These are phyloP conservation scores for Archocentrus centrarchus DNA, from an alignment of 2,113 vertebrate species.

Conservation along the genomic window DNA sequence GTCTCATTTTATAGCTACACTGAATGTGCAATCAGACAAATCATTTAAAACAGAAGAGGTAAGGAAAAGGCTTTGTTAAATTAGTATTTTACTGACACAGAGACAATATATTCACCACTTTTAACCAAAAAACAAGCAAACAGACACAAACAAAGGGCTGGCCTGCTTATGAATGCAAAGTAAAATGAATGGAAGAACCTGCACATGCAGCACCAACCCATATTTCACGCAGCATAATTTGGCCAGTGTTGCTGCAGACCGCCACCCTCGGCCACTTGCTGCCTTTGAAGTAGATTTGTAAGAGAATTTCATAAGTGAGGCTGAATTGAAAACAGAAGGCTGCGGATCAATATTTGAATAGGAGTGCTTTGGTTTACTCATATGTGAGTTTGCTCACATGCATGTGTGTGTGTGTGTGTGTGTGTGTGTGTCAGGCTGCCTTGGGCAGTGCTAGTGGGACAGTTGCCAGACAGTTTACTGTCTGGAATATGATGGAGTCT, in stretches of 20 bases:
- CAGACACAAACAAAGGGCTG: background rate
- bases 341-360: constrained; percentile 74
- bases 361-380: constrained; percentile 62
- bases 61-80: too few relatives aligned
- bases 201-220: background rate
- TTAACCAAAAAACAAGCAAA: background rate
- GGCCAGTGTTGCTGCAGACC: background rate
- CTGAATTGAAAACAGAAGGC: constrained; percentile 62
- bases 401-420: constrained; percentile 15
- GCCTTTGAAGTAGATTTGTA: constrained; percentile 48
- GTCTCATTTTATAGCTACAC: background rate
- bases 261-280: constrained; percentile 11
- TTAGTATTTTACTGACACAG: background rate
- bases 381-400: constrained; percentile 26
- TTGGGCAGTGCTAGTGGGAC: constrained; percentile 59
- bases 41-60: too few relatives aligned
- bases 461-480: constrained; percentile 60
- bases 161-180: background rate
- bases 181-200: background rate
- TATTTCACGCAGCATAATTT: background rate
- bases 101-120: background rate
- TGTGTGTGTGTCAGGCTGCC: constrained; percentile 30
- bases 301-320: constrained; percentile 62
- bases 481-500: constrained; percentile 70
- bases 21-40: background rate